These are phyloP conservation scores for Leptinotarsa lineolata DNA, from an alignment of 1,140 invertebrate genomes.

Conservation along the genomic window DNA sequence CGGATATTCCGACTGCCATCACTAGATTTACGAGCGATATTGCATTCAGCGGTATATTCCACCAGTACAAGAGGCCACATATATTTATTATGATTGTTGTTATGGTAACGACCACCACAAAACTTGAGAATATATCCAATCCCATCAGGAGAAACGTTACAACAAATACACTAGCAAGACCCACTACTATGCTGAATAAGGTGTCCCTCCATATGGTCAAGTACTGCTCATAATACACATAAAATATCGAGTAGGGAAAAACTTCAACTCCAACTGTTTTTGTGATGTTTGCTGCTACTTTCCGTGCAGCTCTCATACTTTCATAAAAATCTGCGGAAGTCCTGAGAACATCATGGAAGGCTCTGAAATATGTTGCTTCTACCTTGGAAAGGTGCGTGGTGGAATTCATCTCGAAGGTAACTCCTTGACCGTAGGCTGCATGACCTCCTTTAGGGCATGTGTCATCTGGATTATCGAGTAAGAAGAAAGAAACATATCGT, in stretches of 20 bases:
- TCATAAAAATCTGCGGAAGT: constrained; percentile 90
- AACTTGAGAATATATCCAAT: constrained; percentile 86
- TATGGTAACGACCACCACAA: constrained; percentile 89
- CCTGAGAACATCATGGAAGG: constrained; percentile 94
- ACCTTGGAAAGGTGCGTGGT: constrained; percentile 58
- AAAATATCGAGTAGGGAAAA: constrained; percentile 98
- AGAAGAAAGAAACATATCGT: constrained; percentile 83
- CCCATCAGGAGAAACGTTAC: constrained; percentile 94
- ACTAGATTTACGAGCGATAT: constrained; percentile 98
- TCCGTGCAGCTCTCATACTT: constrained; percentile 80
- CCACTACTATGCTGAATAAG: constrained; percentile 83
- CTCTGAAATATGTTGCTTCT: constrained; percentile 87
- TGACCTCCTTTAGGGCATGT: constrained; percentile 87
- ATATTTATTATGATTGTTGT: constrained; percentile 93
- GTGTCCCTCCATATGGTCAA: constrained; percentile 94
- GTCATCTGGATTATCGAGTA: constrained; percentile 85
- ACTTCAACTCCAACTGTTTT: constrained; percentile 67
- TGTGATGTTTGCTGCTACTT: constrained; percentile 61
- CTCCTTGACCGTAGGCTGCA: constrained; percentile 75
- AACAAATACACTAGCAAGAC: constrained; percentile 88
- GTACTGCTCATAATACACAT: constrained; percentile 99
- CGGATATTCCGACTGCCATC: constrained; percentile 97
- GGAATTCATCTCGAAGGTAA: constrained; percentile 63
- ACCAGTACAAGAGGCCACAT: constrained; percentile 96
- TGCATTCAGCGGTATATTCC: constrained; percentile 94